Evolutionary conservation across 2,797 vertebrate species (phyloP), one percentile per base, ranked within the genome.

Genomic region (Falco concolor): DNA sequence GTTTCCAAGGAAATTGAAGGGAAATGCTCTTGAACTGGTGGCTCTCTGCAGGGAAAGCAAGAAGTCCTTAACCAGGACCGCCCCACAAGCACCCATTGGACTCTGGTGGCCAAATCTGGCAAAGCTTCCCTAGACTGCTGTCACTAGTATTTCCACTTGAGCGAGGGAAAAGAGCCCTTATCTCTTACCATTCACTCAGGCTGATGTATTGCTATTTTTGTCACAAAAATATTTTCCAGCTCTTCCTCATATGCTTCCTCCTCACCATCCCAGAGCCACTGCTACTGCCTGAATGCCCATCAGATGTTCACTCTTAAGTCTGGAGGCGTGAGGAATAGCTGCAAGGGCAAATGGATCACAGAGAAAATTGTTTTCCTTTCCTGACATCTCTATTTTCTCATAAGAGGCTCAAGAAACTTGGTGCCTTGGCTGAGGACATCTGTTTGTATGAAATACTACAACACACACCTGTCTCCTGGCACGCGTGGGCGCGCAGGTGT

Each of bases 381-480:
- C 79, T 93, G 82, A 67, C 69, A 67, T 73, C 96, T 93, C 94
- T 40, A 14, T 76, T 93, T 92, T 49, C 75, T 89, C 1, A 0
- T 8, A 6, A 64, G 74, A 74, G 77, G 69, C 63, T 85, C 75
- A 24, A 60, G 20, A 44, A 60, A 64, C 49, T 63, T 7, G 2
- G 57, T 40, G 53, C 52, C 12, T 6, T 16, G 44, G 24, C 88
- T 83, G 93, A 68, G 70, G 59, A 59, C 76, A 30, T 32, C 65
- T 74, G 86, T 77, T 73, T 49, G 32, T n/a, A 49, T 76, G 91
- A 96, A 65, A 82, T 75, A 32, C 65, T 59, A 8, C 89, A 57
- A 84, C 52, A n/a, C 45, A 47, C 87, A 86, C 89, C 84, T 73
- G 87, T 52, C 93, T 87, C 45, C 86, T 77, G 95, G 80, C 87